phyloP scores from a whole-genome alignment of 2,113 vertebrate genomes.

The Fregetta grallaria region DNA sequence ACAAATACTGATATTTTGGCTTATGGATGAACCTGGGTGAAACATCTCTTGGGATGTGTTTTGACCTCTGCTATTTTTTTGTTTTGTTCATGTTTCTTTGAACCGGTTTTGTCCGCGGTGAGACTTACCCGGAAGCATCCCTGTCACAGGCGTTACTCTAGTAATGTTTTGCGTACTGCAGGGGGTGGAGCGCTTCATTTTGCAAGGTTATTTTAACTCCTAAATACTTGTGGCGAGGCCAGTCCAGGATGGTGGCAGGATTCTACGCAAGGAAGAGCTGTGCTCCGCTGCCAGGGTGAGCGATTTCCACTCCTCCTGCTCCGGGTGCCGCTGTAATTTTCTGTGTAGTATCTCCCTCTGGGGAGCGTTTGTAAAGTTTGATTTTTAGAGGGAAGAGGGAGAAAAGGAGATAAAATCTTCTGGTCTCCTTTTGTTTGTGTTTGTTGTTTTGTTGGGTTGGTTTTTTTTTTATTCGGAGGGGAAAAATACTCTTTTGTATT shows the following conservation, averaged over 20 bases:
- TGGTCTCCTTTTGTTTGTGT: background rate
- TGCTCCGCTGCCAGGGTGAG: background rate
- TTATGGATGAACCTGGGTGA: background rate
- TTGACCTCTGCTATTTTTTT: background rate
- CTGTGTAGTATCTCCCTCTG: background rate
- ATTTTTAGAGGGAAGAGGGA: background rate
- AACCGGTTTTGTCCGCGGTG: rapidly evolving
- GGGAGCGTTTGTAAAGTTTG: background rate
- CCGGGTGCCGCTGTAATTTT: background rate
- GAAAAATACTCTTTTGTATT: background rate
- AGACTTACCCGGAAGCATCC: background rate
- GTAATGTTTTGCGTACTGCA: background rate
- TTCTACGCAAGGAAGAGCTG: background rate
- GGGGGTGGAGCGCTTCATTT: background rate
- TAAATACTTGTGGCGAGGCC: background rate
- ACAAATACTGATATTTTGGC: background rate
- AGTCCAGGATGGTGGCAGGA: background rate
- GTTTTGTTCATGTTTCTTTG: background rate
- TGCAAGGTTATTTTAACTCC: background rate
- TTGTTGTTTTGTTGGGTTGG: background rate
- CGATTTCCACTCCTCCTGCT: background rate
- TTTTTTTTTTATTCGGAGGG: background rate
- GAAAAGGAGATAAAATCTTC: background rate
- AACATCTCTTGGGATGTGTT: background rate
- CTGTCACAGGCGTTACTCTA: background rate